phyloP scores from a whole-genome alignment of 1,140 invertebrate genomes.

The Lineus longissimus region DNA sequence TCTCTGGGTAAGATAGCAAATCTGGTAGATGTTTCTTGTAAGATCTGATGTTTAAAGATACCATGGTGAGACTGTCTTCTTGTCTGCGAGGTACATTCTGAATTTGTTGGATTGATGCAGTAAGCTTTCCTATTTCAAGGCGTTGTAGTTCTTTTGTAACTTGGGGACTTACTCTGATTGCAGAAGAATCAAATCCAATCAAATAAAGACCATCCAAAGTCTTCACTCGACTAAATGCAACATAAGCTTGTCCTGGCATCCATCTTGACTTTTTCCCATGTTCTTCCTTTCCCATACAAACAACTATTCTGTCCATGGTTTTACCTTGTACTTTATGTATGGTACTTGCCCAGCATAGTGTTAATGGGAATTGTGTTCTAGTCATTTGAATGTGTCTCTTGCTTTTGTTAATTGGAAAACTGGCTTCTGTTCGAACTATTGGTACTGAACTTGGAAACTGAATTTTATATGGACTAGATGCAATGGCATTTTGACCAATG shows the following conservation, averaged over 20 bases:
- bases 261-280: not conserved
- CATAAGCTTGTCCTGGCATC: not conserved
- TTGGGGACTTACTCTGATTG: not conserved
- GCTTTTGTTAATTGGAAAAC: no score
- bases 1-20: no score
- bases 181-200: not conserved
- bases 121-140: no score
- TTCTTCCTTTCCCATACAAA: conserved; percentile 3
- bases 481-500: not conserved
- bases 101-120: no score
- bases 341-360: not conserved
- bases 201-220: conserved; percentile 1
- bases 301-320: not conserved
- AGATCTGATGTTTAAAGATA: no score
- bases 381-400: not conserved
- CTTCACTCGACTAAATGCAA: not conserved
- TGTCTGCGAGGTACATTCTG: no score
- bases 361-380: not conserved
- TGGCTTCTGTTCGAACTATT: not conserved
- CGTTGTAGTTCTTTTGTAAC: no score
- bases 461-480: not conserved
- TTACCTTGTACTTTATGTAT: conserved; percentile 1
- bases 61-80: no score
- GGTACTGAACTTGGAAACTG: not conserved
- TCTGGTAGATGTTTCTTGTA: no score